These are phyloP conservation scores for Macropodus opercularis DNA, from an alignment of 2,797 vertebrate genomes.

Conservation along the genomic window DNA sequence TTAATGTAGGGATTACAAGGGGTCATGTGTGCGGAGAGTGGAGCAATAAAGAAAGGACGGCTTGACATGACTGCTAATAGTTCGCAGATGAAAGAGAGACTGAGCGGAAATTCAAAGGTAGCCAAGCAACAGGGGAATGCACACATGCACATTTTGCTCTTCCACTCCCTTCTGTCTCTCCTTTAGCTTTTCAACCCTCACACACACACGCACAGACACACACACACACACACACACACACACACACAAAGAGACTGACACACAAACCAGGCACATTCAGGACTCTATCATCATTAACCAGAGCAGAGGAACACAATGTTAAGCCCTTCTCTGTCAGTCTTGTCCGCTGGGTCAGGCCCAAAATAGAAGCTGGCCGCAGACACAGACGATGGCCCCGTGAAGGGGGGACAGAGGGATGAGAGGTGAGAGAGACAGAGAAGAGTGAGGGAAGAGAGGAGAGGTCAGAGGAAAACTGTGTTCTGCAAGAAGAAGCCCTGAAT, in stretches of 20 bases:
- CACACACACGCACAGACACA: conserved; percentile 38
- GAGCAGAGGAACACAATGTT: conserved; percentile 72
- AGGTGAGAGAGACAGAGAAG: conserved; percentile 10
- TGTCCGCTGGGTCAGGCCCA: conserved; percentile 62
- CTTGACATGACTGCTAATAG: conserved; percentile 78
- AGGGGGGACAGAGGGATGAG: conserved; percentile 18
- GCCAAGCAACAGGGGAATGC: conserved; percentile 76
- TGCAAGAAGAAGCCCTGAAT: conserved; percentile 33
- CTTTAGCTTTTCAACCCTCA: conserved; percentile 56
- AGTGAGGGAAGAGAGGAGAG: conserved; percentile 25
- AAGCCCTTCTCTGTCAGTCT: conserved; percentile 65
- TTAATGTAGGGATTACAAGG: not conserved
- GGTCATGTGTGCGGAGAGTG: conserved; percentile 26
- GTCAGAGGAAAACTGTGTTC: conserved; percentile 28
- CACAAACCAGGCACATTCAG: conserved; percentile 40
- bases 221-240: conserved; percentile 24
- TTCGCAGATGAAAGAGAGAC: conserved; percentile 74
- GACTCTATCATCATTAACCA: conserved; percentile 72
- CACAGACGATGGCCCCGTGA: conserved; percentile 51
- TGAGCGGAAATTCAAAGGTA: conserved; percentile 75
- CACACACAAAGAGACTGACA: too few species aligned
- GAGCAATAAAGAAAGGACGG: conserved; percentile 65
- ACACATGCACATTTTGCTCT: conserved; percentile 70
- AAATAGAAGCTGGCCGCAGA: conserved; percentile 73
- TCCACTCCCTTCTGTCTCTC: conserved; percentile 62